Evolutionary conservation across 1,140 invertebrate species (phyloP), one percentile per base, ranked within the genome.

Genomic region (Drosophila fuyamai): DNA sequence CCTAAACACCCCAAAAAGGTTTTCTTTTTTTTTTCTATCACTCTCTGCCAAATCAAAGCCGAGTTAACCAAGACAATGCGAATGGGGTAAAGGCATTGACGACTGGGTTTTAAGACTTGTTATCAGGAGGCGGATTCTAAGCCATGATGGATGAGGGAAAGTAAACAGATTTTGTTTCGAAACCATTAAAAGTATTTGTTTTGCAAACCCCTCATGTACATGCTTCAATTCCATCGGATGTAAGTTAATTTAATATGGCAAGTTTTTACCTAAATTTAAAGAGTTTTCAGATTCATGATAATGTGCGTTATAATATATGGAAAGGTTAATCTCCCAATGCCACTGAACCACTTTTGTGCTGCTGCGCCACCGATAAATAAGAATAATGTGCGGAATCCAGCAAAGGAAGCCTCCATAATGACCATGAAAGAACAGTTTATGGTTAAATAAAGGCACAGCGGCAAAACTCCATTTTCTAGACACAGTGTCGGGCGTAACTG

Each of bases 341-440:
- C 38, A 1, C 23, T 23, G 0, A 53, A 29, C 32, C 60, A 53
- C 47, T 65, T 38, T 16, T 27, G 44, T 27, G 67, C 65, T 70
- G 63, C 51, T 71, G 65, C 32, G 60, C 65, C 65, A 57, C 59
- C 81, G 81, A 83, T 84, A 84, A 80, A 84, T 85, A 80, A 81
- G 66, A 84, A 80, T 84, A 76, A 84, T 85, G 74, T 85, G 79
- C 77, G 74, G 48, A 65, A 27, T 9, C 47, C 55, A 35, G 46
- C n/a, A 23, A 53, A 61, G 51, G 53, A 73, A 60, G 65, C 68
- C 66, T 56, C 44, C 61, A 65, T 85, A 85, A 85, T 85, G 82
- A 88, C 68, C 82, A 80, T 84, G 77, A 79, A 73, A 70, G 77
- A 71, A 79, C 81, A 81, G 81, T 84, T 84, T 84, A 84, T 88